Evolutionary conservation across 30 jellyfish, hydroid and myxozoan species (phyloP).

Genomic region (Chrysaora quinquecirrha): DNA sequence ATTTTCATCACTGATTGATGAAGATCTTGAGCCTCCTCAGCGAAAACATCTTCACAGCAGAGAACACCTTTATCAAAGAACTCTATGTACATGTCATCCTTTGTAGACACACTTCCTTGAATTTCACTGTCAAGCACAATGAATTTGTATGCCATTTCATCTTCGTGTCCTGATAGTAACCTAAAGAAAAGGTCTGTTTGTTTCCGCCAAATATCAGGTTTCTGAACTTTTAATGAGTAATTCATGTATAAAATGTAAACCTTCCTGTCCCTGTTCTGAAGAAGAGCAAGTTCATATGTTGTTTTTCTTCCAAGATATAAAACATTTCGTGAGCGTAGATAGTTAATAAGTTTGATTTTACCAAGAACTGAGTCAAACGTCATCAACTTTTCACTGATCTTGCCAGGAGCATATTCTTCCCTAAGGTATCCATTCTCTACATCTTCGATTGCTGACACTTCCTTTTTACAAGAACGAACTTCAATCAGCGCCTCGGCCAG

Average conservation of each 20-base stretch:
- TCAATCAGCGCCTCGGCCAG: constrained; percentile 28
- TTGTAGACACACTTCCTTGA: background rate
- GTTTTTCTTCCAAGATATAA: constrained; percentile 29
- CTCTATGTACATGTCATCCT: constrained; percentile 46
- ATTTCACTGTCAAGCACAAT: constrained; percentile 46
- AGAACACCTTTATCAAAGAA: constrained; percentile 50
- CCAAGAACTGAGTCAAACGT: constrained; percentile 6
- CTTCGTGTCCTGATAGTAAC: constrained; percentile 4
- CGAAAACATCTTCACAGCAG: constrained; percentile 55
- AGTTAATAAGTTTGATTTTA: constrained; percentile 24
- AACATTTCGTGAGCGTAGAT: constrained; percentile 24
- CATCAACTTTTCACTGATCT: background rate
- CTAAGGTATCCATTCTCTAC: background rate
- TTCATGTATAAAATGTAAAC: constrained; percentile 29
- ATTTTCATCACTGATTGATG: constrained; percentile 18
- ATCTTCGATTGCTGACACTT: constrained; percentile 9
- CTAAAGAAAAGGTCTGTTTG: constrained; percentile 48
- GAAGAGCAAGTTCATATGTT: constrained; percentile 59
- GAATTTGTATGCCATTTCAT: constrained; percentile 22
- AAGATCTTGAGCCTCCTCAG: constrained; percentile 58
- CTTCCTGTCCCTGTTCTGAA: constrained; percentile 30
- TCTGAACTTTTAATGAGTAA: background rate
- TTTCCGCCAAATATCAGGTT: constrained; percentile 30
- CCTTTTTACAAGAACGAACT: constrained; percentile 39
- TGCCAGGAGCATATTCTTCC: constrained; percentile 29